Conservation (phyloP, 2,888 invertebrate species). For the Aleiodes testaceus region DNA sequence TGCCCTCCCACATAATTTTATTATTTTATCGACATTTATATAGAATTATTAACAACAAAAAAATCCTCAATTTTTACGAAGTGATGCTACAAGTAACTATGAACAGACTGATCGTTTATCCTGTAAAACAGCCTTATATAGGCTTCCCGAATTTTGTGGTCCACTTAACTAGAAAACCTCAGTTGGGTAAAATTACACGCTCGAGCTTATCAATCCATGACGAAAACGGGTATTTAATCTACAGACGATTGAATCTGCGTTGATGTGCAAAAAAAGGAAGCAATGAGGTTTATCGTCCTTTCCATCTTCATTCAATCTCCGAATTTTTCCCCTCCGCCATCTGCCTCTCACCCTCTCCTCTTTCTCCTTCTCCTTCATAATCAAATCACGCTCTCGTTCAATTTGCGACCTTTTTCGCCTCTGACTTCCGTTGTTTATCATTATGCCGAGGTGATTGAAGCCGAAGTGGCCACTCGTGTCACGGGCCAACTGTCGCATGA, state of each 20-base stretch:
- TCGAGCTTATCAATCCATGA: slow-evolving; percentile 77
- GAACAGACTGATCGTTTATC: slow-evolving; percentile 64
- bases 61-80: neutral
- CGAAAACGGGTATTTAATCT: slow-evolving; percentile 70
- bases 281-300: slow-evolving; percentile 39
- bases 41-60: neutral
- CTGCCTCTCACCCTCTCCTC: slow-evolving; percentile 24
- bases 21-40: neutral
- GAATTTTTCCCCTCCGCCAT: slow-evolving; percentile 11
- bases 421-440: slow-evolving; percentile 14
- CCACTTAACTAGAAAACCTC: slow-evolving; percentile 79
- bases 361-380: slow-evolving; percentile 1
- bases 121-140: slow-evolving; percentile 74
- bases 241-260: slow-evolving; percentile 63
- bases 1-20: slow-evolving; percentile 11
- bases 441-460: slow-evolving; percentile 19
- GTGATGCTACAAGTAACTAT: slow-evolving; percentile 47
- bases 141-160: slow-evolving; percentile 78
- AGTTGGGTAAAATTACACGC: slow-evolving; percentile 78
- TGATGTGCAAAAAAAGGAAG: slow-evolving; percentile 46
- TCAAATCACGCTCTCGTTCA: slow-evolving; percentile 27
- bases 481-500: slow-evolving; percentile 11
- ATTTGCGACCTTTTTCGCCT: slow-evolving; percentile 23
- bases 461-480: slow-evolving; percentile 11
- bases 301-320: slow-evolving; percentile 27